These are phyloP conservation scores for Gallinago media DNA, from an alignment of 2,113 vertebrate genomes.

Conservation along the genomic window DNA sequence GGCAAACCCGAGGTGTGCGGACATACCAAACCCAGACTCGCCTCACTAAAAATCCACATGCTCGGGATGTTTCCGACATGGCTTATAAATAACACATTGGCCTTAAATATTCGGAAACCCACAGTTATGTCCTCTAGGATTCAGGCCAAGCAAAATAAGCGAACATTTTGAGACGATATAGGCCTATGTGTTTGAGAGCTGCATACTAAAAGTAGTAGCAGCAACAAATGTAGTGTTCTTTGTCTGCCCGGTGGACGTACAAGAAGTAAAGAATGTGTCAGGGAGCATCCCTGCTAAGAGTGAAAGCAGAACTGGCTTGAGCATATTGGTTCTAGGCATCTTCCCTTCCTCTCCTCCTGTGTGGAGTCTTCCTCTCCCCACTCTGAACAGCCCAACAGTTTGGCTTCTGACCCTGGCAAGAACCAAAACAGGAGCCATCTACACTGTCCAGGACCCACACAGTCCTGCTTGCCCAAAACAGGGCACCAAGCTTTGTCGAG, in stretches of 20 bases:
- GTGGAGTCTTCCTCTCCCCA: background rate
- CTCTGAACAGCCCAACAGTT: background rate
- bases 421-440: background rate
- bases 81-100: conserved; percentile 66
- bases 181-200: background rate
- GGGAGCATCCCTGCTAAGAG: background rate
- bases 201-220: background rate
- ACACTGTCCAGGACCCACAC: too few species aligned
- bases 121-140: conserved; percentile 57
- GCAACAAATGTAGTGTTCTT: background rate
- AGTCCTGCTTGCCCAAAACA: accelerated
- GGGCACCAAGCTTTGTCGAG: accelerated
- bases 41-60: conserved; percentile 50
- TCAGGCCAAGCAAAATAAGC: conserved; percentile 42
- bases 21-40: conserved; percentile 22
- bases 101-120: conserved; percentile 67
- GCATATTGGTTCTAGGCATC: background rate
- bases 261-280: background rate
- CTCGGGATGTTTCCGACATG: conserved; percentile 43
- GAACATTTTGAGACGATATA: background rate
- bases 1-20: background rate
- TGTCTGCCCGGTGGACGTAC: background rate
- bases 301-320: background rate
- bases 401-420: background rate
- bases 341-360: background rate